Evolutionary conservation across 2,888 invertebrate genomes (phyloP).

Genomic region (Eupsilia transversa): DNA sequence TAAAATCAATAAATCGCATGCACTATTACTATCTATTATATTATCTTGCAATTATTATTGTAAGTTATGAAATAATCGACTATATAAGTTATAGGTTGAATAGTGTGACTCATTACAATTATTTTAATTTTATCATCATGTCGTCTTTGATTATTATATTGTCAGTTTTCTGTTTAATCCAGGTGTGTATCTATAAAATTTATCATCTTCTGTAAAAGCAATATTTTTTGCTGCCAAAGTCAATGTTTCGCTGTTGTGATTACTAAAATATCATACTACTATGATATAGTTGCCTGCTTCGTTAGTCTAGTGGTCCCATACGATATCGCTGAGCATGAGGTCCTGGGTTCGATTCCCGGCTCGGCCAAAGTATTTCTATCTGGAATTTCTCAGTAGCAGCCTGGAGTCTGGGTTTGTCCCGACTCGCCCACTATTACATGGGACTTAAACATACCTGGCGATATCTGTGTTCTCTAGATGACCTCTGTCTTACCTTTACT

Average conservation of each 20-base stretch:
- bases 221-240: neutral
- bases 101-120: conserved; percentile 12
- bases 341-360: neutral
- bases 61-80: conserved; percentile 35
- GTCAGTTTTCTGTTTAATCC: conserved; percentile 31
- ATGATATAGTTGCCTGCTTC: neutral
- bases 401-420: neutral
- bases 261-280: neutral
- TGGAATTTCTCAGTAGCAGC: neutral
- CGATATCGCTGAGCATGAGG: neutral
- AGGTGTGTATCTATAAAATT: conserved; percentile 62
- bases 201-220: neutral
- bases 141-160: conserved; percentile 22
- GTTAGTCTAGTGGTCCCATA: neutral
- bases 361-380: neutral
- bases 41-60: neutral
- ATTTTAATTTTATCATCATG: conserved; percentile 36
- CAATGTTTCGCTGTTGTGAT: neutral
- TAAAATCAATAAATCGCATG: conserved; percentile 4
- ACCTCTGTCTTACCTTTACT: neutral
- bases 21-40: neutral
- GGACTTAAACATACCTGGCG: neutral
- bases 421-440: neutral
- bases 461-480: neutral
- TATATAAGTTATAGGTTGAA: conserved; percentile 45